Evolutionary conservation across 2,797 vertebrate species (phyloP).

Genomic region (Pygocentrus nattereri): DNA sequence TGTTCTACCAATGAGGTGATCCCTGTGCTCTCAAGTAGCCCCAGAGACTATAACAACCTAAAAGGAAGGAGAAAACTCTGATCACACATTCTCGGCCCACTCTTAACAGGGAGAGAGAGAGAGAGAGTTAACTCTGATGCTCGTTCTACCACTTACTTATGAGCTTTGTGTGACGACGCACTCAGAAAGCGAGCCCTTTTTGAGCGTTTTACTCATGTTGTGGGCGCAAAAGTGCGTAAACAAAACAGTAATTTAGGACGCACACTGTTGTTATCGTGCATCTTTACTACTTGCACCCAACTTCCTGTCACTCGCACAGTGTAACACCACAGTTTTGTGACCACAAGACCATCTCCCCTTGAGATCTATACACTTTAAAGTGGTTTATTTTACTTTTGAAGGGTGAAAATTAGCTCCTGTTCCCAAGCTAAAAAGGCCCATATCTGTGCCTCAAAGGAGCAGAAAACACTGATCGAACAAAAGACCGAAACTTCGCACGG

Average conservation of each 20-base stretch:
- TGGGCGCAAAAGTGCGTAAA: background rate
- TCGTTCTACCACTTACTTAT: too few species aligned
- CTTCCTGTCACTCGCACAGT: slow-evolving; percentile 21
- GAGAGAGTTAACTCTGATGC: too few species aligned
- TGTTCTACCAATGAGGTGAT: background rate
- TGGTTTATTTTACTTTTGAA: background rate
- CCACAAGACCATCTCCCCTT: slow-evolving; percentile 38
- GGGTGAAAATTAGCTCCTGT: background rate
- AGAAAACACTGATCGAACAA: background rate
- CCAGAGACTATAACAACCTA: background rate
- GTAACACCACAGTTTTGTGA: background rate
- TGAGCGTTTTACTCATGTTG: background rate
- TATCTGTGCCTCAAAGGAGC: background rate
- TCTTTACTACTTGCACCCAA: background rate
- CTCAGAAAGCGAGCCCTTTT: too few species aligned
- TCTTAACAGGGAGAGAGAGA: too few species aligned
- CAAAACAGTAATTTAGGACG: background rate
- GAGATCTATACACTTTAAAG: background rate
- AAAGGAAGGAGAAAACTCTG: background rate
- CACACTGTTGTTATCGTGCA: background rate
- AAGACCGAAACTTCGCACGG: too few species aligned
- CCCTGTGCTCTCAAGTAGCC: background rate
- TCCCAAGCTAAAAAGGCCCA: background rate
- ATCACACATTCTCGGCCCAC: background rate
- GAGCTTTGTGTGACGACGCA: too few species aligned